Conservation (phyloP, 1,140 invertebrate species). For the Proales similis region DNA sequence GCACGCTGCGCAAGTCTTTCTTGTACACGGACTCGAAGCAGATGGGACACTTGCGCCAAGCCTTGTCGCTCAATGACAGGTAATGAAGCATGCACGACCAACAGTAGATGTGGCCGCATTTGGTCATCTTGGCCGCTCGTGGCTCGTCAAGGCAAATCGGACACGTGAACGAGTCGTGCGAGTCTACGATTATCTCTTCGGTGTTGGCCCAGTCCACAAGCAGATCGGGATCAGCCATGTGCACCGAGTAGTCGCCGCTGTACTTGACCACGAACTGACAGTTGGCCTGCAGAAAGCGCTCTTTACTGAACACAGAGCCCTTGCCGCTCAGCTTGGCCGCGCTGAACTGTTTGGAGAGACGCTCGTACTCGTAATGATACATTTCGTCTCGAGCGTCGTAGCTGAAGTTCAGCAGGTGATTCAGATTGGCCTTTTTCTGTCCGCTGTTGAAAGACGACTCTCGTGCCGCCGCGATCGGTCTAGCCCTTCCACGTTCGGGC, state of each 20-base stretch:
- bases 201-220: slow-evolving; percentile 82
- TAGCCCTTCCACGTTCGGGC: too few relatives aligned
- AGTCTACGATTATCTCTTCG: slow-evolving; percentile 65
- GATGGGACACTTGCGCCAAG: slow-evolving; percentile 73
- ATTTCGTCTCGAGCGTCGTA: slow-evolving; percentile 62
- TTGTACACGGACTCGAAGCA: slow-evolving; percentile 67
- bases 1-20: slow-evolving; percentile 7
- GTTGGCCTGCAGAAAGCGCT: slow-evolving; percentile 85
- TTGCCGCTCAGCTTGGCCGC: slow-evolving; percentile 35
- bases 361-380: slow-evolving; percentile 30
- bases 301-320: slow-evolving; percentile 60
- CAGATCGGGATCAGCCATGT: slow-evolving; percentile 72
- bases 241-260: slow-evolving; percentile 66
- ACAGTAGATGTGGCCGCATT: slow-evolving; percentile 89
- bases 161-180: slow-evolving; percentile 56
- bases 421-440: slow-evolving; percentile 85
- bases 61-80: slow-evolving; percentile 69
- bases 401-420: slow-evolving; percentile 75
- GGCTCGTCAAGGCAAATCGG: slow-evolving; percentile 81
- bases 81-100: slow-evolving; percentile 92
- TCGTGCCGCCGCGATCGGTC: too few relatives aligned
- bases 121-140: slow-evolving; percentile 71
- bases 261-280: slow-evolving; percentile 86
- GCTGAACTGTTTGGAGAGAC: neutral
- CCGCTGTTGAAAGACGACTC: too few relatives aligned